Base-by-base conservation (phyloP, 2,797 vertebrate genomes). In the Esox lucius region DNA sequence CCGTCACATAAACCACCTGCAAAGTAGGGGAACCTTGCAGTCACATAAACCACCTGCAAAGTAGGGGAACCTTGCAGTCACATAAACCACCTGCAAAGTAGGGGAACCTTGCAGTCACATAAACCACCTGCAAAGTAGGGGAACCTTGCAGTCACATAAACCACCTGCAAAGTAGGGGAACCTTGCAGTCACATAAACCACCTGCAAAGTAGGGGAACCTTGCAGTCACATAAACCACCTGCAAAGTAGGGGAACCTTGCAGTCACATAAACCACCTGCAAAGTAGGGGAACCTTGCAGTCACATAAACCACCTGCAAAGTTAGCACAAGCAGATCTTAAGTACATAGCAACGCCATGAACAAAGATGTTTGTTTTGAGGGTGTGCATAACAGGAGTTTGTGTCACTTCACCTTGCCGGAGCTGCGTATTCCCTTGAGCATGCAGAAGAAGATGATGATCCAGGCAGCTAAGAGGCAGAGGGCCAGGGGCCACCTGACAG, bases 101-200 rank as follows among this genome's bases (percentile, higher is more conserved):
- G 0, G 95, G 95, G 78, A 95, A 95, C 3, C 95, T 95, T 22
- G 94, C 95, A 0, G 95, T 96, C 11, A 96, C 93, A n/a, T n/a
- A 72, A 56, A 96, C 95, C 82, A 95, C 92, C 95, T 95, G n/a
- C n/a, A n/a, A 95, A 80, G 85, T 96, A 95, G 0, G 95, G 95
- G 78, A 95, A 95, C 3, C 95, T 96, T 22, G 94, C 95, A 0
- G 95, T 96, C 11, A 96, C 93, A 72, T 96, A 96, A 56, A 96
- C 95, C 82, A 95, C 92, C 95, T 95, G 79, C 71, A 75, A 84
- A 72, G 19, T 73, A 76, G 19, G 28, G 28, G 28, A 31, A 31
- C 28, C 77, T n/a, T 59, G 31, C 17, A 74, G 61, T 75, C 28
- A 31, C 28, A 31, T 31, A 31, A 31, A 31, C 28, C 28, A 31